A percentile compares a stretch with the other conserved stretches of the same genome.
Evolutionary conservation across 1,140 invertebrate species (phyloP).

Genomic region (Wasmannia auropunctata): DNA sequence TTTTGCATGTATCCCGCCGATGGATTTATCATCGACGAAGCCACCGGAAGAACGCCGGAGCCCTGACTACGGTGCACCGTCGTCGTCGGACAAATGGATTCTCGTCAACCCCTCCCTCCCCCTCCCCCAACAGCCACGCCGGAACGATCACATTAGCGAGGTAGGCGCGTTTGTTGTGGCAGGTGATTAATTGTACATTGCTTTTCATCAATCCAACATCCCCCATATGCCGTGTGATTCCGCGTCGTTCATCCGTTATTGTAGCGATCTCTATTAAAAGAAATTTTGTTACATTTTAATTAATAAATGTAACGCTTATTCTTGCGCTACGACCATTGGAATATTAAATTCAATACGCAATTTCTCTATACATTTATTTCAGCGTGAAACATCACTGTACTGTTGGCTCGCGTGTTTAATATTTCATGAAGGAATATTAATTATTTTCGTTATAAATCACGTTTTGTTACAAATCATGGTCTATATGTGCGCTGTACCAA

Average conservation of each 20-base stretch:
- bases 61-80: background rate
- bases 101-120: background rate
- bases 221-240: background rate
- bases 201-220: background rate
- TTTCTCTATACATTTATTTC: background rate
- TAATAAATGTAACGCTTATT: background rate
- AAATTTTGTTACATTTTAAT: background rate
- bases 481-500: background rate
- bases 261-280: background rate
- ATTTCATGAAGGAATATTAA: constrained; percentile 17
- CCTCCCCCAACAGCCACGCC: too few species aligned
- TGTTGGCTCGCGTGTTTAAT: background rate
- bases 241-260: background rate
- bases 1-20: background rate
- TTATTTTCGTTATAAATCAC: constrained; percentile 28
- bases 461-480: background rate
- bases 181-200: background rate
- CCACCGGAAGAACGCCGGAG: background rate
- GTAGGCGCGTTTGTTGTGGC: background rate
- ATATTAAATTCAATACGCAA: background rate
- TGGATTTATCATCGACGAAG: background rate
- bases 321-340: background rate
- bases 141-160: background rate
- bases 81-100: background rate
- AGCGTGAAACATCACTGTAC: background rate